Base-by-base conservation (phyloP, 2,113 vertebrate species). In the Globicephala melas region DNA sequence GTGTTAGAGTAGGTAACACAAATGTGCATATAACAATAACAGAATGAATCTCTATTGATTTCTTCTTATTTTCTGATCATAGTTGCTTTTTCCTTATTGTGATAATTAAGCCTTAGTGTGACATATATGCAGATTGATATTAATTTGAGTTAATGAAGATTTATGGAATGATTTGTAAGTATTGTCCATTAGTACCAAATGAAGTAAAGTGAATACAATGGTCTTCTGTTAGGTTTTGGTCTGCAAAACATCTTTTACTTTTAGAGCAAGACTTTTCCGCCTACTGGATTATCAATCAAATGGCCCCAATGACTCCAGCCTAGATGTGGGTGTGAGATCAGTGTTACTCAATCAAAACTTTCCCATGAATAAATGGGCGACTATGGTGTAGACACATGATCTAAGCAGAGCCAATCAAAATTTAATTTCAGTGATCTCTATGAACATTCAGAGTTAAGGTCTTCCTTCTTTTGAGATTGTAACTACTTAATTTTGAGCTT, bases 151-250 rank as follows among this genome's bases (percentile, higher is more conserved):
- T 94, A 76, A 63, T 73, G 26, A 84, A 80, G 18, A 15, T 2
- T 80, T 91, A 86, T 68, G 26, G 26, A 81, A n/a, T 26, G 38
- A 96, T 70, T 91, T 84, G 67, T 71, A 95, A 95, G 38, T 82
- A 76, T 47, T 79, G 1, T 3, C 14, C 38, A 55, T 81, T 55
- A 50, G 12, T 89, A 67, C 7, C 31, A 91, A 95, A 53, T 65
- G 23, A 96, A 85, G 20, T 65, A 4, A 87, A 82, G 17, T 71
- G 6, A 87, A 82, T 58, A 33, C 0, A 71, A 25, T 55, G 13
- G 9, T 38, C 8, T 14, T 41, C 11, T 76, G 21, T 71, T 62
- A 83, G 7, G 2, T 87, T 88, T 92, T 55, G 17, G 15, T 62
- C 23, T 81, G 33, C 7, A 60, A 85, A 62, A 5, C 3, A 44